phyloP scores from a whole-genome alignment of 2,797 vertebrate genomes.

The Anomalospiza imberbis region DNA sequence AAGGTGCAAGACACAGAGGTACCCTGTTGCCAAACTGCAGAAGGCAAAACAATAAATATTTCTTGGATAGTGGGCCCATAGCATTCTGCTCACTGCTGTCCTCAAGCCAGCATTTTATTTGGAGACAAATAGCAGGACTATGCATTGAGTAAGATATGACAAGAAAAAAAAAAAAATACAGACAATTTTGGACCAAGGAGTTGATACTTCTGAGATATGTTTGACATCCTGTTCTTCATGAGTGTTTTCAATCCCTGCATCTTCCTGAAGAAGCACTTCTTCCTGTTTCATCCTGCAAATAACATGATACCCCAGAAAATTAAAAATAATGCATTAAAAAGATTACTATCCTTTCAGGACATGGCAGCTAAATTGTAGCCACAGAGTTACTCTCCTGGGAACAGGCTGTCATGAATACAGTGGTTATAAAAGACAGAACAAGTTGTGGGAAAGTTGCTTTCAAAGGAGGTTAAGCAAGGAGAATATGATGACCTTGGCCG shows the following conservation, averaged over 20 bases:
- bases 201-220: neutral
- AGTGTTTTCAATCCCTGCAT: neutral
- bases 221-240: neutral
- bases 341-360: neutral
- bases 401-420: neutral
- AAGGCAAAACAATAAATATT: neutral
- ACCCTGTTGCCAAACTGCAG: neutral
- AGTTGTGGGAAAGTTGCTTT: neutral
- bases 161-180: neutral
- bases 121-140: neutral
- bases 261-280: neutral
- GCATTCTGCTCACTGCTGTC: neutral
- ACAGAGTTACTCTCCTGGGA: neutral
- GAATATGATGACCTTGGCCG: neutral
- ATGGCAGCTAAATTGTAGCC: neutral
- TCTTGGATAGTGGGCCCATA: no score
- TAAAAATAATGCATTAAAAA: neutral
- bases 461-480: neutral
- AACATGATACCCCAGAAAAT: neutral
- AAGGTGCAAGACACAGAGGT: no score
- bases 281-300: neutral
- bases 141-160: rapidly evolving
- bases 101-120: neutral
- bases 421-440: neutral
- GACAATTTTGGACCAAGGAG: neutral